Evolutionary conservation across 2,113 vertebrate species (phyloP).

Genomic region (Istiophorus platypterus): DNA sequence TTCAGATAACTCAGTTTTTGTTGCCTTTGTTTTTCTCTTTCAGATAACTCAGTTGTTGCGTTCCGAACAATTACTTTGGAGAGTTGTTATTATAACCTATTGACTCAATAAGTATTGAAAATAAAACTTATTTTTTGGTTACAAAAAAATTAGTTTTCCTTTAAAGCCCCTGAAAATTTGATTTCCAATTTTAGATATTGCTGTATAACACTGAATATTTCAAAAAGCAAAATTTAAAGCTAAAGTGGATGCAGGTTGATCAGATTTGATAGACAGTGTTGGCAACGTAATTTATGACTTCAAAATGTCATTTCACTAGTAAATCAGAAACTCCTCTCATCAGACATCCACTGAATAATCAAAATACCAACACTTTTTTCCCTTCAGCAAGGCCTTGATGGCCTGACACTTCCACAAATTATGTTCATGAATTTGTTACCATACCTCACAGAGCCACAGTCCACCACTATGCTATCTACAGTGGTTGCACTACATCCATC

Average conservation of each 20-base stretch:
- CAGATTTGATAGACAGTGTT: too few species aligned
- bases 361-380: background rate
- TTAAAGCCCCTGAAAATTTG: background rate
- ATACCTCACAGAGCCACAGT: background rate
- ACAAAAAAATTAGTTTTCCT: background rate
- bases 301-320: background rate
- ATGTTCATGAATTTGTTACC: conserved; percentile 30
- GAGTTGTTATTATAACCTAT: background rate
- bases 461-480: background rate
- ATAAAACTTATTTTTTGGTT: background rate
- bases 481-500: conserved; percentile 19
- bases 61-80: background rate
- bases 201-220: too few species aligned
- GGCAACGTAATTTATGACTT: too few species aligned
- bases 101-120: background rate
- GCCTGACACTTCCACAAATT: conserved; percentile 16
- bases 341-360: conserved; percentile 7
- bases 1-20: background rate
- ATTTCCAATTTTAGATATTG: too few species aligned
- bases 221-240: too few species aligned
- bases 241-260: too few species aligned
- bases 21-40: background rate
- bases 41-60: background rate
- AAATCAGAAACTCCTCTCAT: conserved; percentile 21
- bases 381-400: background rate